Base-by-base conservation (phyloP, 2,888 invertebrate species). In the Drosophila vallismaia region DNA sequence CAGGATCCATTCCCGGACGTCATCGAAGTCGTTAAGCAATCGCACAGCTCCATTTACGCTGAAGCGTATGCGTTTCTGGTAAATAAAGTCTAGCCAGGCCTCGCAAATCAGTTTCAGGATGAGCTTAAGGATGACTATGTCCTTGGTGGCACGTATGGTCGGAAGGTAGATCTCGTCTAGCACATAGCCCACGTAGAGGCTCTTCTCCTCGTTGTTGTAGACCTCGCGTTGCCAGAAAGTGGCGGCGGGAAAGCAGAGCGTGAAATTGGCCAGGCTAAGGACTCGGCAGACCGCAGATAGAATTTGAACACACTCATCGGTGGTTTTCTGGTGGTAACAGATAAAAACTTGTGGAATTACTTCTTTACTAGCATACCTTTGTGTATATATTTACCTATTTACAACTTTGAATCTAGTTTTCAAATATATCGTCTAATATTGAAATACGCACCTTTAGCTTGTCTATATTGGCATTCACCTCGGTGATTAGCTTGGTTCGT, bases 41-140 rank as follows among this genome's bases (percentile, higher is more conserved):
- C 96, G 96, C 48, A 94, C 91, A 0, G 97, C 97, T 2, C 97
- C 97, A 92, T 94, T 93, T 59, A 94, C 93, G 64, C 96, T 96
- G 91, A 97, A 97, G 89, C 95, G 96, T 26, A 97, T 95, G 90
- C 95, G 95, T 75, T 95, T 94, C 49, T 94, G 94, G 89, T 96
- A 96, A 76, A 97, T 97, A 82, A 96, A 96, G 90, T 97, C 96
- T 54, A 97, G 92, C 97, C 97, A 97, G 0, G 97, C 95, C 90
- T 97, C 97, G 87, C 97, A 96, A 92, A 96, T 95, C 31, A 97
- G 94, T 88, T 95, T 94, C 33, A 97, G 92, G 54, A 96, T 94
- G 93, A 96, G 95, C 83, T 96, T 95, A 28, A 95, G 93, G 44
- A 96, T 95, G 5, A 94, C 92, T 52, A 94, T 93, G 86, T 97